Percentiles rank a stretch among this genome's conserved stretches.
Conservation (phyloP, 1,140 invertebrate genomes). For the Atopsyche davidsoni region DNA sequence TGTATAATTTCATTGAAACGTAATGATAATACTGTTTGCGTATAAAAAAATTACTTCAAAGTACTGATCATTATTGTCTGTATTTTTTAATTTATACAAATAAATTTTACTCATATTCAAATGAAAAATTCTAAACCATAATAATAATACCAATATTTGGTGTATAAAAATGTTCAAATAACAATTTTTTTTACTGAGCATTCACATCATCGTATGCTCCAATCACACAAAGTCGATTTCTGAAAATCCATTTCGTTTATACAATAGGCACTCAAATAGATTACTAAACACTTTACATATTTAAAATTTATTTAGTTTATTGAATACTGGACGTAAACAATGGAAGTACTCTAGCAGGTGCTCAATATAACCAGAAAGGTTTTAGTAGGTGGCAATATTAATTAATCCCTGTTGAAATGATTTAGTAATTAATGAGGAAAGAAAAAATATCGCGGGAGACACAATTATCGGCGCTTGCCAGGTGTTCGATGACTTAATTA, state of each 20-base stretch:
- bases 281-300: background rate
- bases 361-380: too few relatives aligned
- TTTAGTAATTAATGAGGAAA: conserved; percentile 28
- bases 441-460: conserved; percentile 13
- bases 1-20: too few relatives aligned
- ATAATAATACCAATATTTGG: too few relatives aligned
- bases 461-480: conserved; percentile 23
- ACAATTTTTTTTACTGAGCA: too few relatives aligned
- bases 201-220: too few relatives aligned
- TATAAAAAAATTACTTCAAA: background rate
- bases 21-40: background rate
- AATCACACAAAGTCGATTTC: too few relatives aligned
- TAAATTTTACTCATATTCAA: too few relatives aligned
- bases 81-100: conserved; percentile 1
- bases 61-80: background rate
- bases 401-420: conserved; percentile 25
- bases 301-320: background rate
- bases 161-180: too few relatives aligned
- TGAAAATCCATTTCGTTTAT: too few relatives aligned
- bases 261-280: too few relatives aligned
- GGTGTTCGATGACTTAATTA: conserved; percentile 22
- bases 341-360: too few relatives aligned
- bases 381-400: conserved; percentile 16
- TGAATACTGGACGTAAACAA: background rate
- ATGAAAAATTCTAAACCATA: too few relatives aligned